Conservation (phyloP, 2,113 vertebrate genomes). For the Corythaixoides concolor region DNA sequence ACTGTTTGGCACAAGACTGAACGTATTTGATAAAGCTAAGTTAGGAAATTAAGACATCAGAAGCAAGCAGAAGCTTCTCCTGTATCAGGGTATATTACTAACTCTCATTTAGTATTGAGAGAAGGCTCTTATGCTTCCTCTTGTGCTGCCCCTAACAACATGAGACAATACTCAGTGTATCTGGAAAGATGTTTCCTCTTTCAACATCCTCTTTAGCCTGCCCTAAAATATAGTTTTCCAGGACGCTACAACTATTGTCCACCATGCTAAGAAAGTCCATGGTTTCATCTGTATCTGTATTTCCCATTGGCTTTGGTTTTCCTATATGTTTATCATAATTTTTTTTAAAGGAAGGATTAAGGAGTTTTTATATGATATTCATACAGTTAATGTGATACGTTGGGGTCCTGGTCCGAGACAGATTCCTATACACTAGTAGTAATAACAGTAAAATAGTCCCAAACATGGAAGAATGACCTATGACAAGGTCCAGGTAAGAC, state of each 20-base stretch:
- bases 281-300: neutral
- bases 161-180: neutral
- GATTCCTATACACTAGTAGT: neutral
- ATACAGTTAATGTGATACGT: fast-evolving
- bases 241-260: fast-evolving
- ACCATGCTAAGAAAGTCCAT: neutral
- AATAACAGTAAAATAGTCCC: neutral
- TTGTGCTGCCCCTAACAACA: neutral
- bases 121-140: neutral
- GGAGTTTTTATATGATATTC: neutral
- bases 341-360: neutral
- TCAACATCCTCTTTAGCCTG: neutral
- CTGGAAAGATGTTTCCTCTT: neutral
- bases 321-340: fast-evolving
- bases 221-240: neutral
- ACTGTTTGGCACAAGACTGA: neutral
- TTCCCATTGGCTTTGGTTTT: neutral
- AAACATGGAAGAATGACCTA: neutral
- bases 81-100: neutral
- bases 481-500: neutral
- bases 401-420: neutral
- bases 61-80: neutral
- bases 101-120: neutral
- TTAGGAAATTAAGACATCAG: neutral
- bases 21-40: neutral